These are phyloP conservation scores for Syrmaticus mikado DNA, from an alignment of 2,113 vertebrate genomes.

Conservation along the genomic window DNA sequence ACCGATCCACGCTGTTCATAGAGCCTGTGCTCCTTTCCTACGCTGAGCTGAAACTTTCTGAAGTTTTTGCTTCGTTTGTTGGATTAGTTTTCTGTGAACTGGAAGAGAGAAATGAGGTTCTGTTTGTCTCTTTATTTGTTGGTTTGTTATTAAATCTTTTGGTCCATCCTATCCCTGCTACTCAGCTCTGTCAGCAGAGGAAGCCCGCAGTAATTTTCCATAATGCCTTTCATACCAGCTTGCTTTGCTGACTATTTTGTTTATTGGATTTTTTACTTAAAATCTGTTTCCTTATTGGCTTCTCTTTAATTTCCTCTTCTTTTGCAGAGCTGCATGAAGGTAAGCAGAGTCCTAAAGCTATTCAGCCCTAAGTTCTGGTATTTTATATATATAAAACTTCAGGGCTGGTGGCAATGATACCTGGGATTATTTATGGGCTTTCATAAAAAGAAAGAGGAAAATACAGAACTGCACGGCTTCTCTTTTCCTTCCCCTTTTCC, in stretches of 20 bases:
- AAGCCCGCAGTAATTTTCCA: constrained; percentile 30
- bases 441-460: constrained; percentile 79
- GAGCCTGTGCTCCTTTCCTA: rapidly evolving
- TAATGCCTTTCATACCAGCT: constrained; percentile 4
- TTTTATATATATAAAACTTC: constrained; percentile 65
- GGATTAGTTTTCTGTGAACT: not conserved
- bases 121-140: not conserved
- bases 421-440: constrained; percentile 84
- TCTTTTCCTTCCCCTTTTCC: constrained; percentile 62
- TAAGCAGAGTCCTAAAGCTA: constrained; percentile 45
- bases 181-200: not conserved
- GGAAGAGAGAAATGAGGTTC: not conserved
- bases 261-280: constrained; percentile 65
- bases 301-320: constrained; percentile 52
- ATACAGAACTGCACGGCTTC: constrained; percentile 75
- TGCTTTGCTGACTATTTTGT: constrained; percentile 35
- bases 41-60: not conserved
- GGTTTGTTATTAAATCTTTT: rapidly evolving
- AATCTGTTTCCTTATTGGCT: constrained; percentile 34
- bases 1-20: rapidly evolving
- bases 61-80: not conserved
- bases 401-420: constrained; percentile 70
- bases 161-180: not conserved
- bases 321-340: constrained; percentile 28
- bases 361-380: constrained; percentile 55